A percentile compares a stretch with the other conserved stretches of the same genome.
Conservation (phyloP, 2,888 invertebrate genomes). For the Tipula helvola region DNA sequence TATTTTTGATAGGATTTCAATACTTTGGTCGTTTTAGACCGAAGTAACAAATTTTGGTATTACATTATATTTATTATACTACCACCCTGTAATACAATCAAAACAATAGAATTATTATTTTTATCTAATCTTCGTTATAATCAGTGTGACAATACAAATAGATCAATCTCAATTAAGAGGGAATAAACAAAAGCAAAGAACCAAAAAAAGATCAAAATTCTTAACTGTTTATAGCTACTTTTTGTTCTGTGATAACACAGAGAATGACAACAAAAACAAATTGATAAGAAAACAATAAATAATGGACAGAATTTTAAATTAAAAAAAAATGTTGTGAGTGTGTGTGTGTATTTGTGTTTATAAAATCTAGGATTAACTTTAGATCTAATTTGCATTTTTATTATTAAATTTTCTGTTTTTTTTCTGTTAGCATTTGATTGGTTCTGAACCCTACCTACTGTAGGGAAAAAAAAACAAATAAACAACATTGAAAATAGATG, state of each 20-base stretch:
- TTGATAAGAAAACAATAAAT: not conserved
- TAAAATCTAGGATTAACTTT: not conserved
- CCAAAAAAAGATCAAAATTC: not conserved
- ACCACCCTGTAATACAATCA: not conserved
- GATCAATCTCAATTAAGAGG: not conserved
- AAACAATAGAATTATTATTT: not conserved
- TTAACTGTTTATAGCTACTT: not conserved
- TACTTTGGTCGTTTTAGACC: too few species aligned
- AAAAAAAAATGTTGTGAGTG: not conserved
- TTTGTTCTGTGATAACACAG: not conserved
- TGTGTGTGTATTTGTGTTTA: not conserved
- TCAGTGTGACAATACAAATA: not conserved
- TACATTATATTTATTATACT: not conserved
- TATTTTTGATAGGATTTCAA: too few species aligned
- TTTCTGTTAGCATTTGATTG: not conserved
- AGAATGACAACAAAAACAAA: not conserved
- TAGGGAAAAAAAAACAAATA: not conserved
- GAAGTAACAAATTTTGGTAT: too few species aligned
- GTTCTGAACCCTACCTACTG: not conserved
- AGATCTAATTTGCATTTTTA: slow-evolving; percentile 4
- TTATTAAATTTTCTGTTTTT: not conserved
- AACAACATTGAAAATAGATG: not conserved
- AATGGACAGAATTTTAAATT: slow-evolving; percentile 4
- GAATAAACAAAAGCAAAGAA: not conserved
- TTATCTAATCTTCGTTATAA: not conserved